Evolutionary conservation across 2,888 invertebrate genomes (phyloP).

Genomic region (Gerris lacustris): DNA sequence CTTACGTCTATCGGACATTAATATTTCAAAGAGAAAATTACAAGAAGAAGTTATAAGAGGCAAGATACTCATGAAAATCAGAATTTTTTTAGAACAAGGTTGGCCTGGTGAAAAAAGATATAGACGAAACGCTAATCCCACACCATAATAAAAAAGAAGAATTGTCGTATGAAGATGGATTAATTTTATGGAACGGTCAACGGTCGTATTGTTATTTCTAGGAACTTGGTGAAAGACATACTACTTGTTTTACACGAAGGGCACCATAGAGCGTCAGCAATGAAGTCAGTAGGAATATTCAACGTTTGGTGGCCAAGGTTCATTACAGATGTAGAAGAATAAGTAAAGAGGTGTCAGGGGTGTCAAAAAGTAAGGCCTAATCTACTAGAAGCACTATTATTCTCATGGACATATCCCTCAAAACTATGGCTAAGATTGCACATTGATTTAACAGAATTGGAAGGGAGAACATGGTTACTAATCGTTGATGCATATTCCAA

Average conservation of each 20-base stretch:
- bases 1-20: neutral
- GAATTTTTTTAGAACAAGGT: constrained; percentile 15
- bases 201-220: constrained; percentile 18
- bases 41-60: constrained; percentile 15
- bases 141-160: constrained; percentile 12
- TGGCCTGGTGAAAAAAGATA: constrained; percentile 16
- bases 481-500: too few species aligned
- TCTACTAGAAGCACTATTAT: too few species aligned
- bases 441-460: too few species aligned
- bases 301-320: neutral
- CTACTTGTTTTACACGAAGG: constrained; percentile 17
- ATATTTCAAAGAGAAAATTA: too few species aligned
- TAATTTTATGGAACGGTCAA: constrained; percentile 16
- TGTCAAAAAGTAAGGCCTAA: neutral
- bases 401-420: too few species aligned
- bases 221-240: constrained; percentile 5
- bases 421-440: too few species aligned
- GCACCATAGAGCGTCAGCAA: constrained; percentile 15
- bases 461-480: too few species aligned
- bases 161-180: too few species aligned
- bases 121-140: neutral
- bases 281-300: constrained; percentile 1
- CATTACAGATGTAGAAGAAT: neutral
- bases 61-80: constrained; percentile 12
- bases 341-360: too few species aligned